Base-by-base conservation (phyloP, 2,888 invertebrate genomes). In the Amblyjoppa fuscipennis region DNA sequence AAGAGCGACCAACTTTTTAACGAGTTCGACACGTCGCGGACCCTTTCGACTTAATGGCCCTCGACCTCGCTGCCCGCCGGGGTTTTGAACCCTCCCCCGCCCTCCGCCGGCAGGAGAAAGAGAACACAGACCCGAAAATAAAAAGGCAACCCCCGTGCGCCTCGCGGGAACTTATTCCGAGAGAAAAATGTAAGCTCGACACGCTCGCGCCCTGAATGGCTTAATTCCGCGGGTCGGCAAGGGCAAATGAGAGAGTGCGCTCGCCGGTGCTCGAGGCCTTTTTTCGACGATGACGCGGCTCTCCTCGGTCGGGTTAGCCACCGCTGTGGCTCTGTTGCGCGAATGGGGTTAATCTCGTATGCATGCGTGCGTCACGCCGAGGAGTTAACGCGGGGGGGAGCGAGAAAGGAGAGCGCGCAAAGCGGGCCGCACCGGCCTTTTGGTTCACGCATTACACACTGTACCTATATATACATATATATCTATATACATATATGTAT, bases 31-130 rank as follows among this genome's bases (percentile, higher is more conserved):
- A 88, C 84, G 78, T 80, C 83, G 81, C 9, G 38, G 84, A 85
- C 86, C 87, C 81, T 87, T 85, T 83, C 84, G 77, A 76, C 73
- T 86, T 87, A 88, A 89, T 87, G 84, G 87, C 82, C 85, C 81
- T 88, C 85, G 75, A 88, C 88, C 85, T 82, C 83, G 83, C 80
- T 56, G 81, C 64, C 61, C 61, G 79, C 51, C 61, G 49, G 51
- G 28, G 41, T 51, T 70, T 20, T 53, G 73, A 49, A 64, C n/a
- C 64, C 34, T 11, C 61, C 9, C 16, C 38, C 0, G 34, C 38
- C 9, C 9, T 38, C 2, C 16, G 70, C 20, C 13, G 9, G n/a
- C 51, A 28, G 31, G 31, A 49, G 49, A 59, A 45, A 59, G 59
- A 73, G 51, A 78, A 83, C 66, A 80, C 70, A 75, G 51, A 11